Conservation (phyloP, 2,113 vertebrate species). For the Corythornis vintsioides region DNA sequence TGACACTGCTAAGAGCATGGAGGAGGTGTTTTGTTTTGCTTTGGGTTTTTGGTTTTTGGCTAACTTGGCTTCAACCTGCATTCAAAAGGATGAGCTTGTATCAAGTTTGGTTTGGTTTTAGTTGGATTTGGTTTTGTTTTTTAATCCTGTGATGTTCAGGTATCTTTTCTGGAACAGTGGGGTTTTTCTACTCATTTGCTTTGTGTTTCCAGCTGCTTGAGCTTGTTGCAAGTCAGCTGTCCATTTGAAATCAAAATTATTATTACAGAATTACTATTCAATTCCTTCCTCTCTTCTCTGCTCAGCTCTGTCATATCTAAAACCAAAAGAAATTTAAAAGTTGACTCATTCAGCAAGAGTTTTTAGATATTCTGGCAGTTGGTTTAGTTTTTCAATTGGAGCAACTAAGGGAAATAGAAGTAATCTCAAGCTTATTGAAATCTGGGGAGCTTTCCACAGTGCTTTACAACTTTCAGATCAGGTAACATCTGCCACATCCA, state of each 20-base stretch:
- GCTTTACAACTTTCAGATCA: not conserved
- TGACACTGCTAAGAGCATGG: not conserved
- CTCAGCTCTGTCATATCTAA: not conserved
- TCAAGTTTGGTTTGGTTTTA: not conserved
- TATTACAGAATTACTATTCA: not conserved
- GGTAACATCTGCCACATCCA: not conserved
- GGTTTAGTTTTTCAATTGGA: not conserved
- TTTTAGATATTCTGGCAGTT: not conserved
- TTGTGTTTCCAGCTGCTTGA: not conserved
- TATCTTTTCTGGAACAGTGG: not conserved
- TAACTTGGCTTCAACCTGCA: not conserved
- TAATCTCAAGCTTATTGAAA: not conserved
- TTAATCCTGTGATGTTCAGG: not conserved
- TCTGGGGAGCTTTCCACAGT: not conserved
- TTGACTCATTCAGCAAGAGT: accelerated
- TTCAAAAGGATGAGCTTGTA: not conserved
- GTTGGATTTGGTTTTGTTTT: too few relatives aligned
- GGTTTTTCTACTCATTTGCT: not conserved
- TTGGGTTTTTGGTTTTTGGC: not conserved
- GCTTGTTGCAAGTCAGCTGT: not conserved
- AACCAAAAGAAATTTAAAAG: not conserved
- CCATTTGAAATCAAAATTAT: not conserved
- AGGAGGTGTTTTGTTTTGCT: not conserved
- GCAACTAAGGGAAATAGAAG: not conserved
- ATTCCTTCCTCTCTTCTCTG: not conserved